Conservation (phyloP, 2,113 vertebrate species). For the Reinhardtius hippoglossoides region DNA sequence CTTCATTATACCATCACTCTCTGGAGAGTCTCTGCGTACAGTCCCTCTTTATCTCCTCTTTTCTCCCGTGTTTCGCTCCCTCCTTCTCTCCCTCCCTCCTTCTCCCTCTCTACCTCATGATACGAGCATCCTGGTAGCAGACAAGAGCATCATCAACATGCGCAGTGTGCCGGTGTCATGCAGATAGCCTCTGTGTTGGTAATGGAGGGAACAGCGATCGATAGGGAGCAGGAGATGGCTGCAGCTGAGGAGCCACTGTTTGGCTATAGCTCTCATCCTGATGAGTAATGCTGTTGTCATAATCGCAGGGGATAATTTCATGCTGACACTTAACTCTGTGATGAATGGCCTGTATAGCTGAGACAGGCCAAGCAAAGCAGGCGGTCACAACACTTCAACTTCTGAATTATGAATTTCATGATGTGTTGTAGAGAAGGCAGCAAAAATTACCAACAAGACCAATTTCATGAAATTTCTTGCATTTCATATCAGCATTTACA, state of each 20-base stretch:
- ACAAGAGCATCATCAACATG: constrained; percentile 88
- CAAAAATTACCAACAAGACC: too few species aligned
- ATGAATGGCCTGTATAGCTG: constrained; percentile 90
- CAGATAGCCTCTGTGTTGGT: constrained; percentile 86
- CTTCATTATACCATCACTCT: constrained; percentile 84
- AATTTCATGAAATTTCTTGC: too few species aligned
- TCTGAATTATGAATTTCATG: constrained; percentile 85
- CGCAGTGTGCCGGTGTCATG: constrained; percentile 87
- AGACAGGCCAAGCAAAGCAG: constrained; percentile 76
- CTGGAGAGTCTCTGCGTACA: constrained; percentile 81
- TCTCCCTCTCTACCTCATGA: constrained; percentile 54
- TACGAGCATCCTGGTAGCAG: constrained; percentile 65
- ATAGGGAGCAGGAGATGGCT: constrained; percentile 84
- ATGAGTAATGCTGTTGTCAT: constrained; percentile 98
- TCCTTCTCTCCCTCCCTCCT: constrained; percentile 42
- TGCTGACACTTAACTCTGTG: constrained; percentile 92
- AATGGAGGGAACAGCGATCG: constrained; percentile 86
- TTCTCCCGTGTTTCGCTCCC: constrained; percentile 67
- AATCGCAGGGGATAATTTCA: constrained; percentile 94
- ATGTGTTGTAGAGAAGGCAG: too few species aligned
- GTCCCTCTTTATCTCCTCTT: constrained; percentile 82
- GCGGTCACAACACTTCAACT: constrained; percentile 84
- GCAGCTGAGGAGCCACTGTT: constrained; percentile 83
- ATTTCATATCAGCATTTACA: too few species aligned
- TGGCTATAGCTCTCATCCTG: constrained; percentile 85